Base-by-base conservation (phyloP, 2,888 invertebrate genomes). In the Lasioglossum calceatum region DNA sequence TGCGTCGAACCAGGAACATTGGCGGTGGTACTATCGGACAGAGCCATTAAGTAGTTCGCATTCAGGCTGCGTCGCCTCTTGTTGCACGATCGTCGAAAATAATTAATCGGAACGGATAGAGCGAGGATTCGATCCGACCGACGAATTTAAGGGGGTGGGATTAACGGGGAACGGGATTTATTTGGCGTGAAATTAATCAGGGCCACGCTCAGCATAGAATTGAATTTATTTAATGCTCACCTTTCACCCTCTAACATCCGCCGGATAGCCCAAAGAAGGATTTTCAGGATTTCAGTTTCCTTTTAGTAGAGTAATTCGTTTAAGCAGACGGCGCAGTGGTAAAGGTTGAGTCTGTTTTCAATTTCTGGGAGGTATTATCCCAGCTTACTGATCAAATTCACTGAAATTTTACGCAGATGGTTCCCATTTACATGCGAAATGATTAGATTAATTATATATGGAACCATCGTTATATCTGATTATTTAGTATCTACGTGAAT, bases 81-180 rank as follows among this genome's bases (percentile, higher is more conserved):
- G 79, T 87, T 81, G 79, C 83, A 39, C 72, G 79, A 82, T 85
- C 83, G 82, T 86, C 81, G 85, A 82, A 90, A 90, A 90, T 90
- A 90, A 88, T 90, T 88, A 87, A 90, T 82, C 79, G 78, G 27
- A 12, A 61, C 54, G 79, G 42, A 23, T 27, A 23, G 42, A 36
- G 44, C 73, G 32, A 23, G 58, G n/a, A 16, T 77, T 47, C 77
- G 54, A 73, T 80, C 61, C 70, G 77, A 16, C 47, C 74, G 76
- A 70, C 19, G 85, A 75, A 84, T 84, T 58, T 58, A 67, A 44
- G 75, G 58, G 61, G 44, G 44, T 12, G 14, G 77, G 54, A 71
- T 42, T 44, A 36, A 32, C 47, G 19, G 44, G 23, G 50, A 78
- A 70, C 72, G 64, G 71, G 74, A 84, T 84, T 86, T 84, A 82